Base-by-base conservation (phyloP, 2,797 vertebrate genomes). In the Taeniopygia guttata region DNA sequence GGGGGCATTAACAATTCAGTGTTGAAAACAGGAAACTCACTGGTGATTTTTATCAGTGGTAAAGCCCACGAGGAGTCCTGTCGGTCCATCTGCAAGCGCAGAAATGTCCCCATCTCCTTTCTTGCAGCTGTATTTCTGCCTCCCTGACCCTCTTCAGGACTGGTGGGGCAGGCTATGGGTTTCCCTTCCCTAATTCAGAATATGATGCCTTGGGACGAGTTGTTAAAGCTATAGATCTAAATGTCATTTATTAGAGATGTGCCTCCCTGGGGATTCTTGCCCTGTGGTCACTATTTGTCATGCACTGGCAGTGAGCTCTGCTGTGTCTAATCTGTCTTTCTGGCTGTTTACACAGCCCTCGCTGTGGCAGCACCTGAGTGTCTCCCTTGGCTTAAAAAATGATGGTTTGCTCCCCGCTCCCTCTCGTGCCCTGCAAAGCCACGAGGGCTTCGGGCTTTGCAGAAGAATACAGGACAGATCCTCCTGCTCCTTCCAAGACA, bases 181-280 rank as follows among this genome's bases (percentile, higher is more conserved):
- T 85, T 56, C 58, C 51, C 74, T 36, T 72, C 30, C 87, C 76
- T 66, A 40, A 75, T 32, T 75, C 74, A 48, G n/a, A 36, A 42
- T 29, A 23, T 34, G 94, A 62, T 45, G 79, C 46, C 66, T 85
- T 58, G 58, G 79, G 82, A 96, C 1, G 2, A 93, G 82, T 36
- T 84, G 89, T 83, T 84, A 81, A 85, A 94, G 62, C 88, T 59
- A 7, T 45, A 73, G 91, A 95, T 93, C 93, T 86, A 84, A 90
- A 45, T 55, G 85, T 72, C 87, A 55, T 90, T 94, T 90, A 78
- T 78, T 62, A 81, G 91, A 34, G 55, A 88, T 89, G 76, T 34
- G 83, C 76, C 58, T 94, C 93, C 62, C 80, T 0, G 0, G 91
- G 79, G 91, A 76, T 84, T 30, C 66, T 81, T 22, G 29, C 14